Evolutionary conservation across 1,140 invertebrate species (phyloP).

Genomic region (Pollicipes pollicipes): DNA sequence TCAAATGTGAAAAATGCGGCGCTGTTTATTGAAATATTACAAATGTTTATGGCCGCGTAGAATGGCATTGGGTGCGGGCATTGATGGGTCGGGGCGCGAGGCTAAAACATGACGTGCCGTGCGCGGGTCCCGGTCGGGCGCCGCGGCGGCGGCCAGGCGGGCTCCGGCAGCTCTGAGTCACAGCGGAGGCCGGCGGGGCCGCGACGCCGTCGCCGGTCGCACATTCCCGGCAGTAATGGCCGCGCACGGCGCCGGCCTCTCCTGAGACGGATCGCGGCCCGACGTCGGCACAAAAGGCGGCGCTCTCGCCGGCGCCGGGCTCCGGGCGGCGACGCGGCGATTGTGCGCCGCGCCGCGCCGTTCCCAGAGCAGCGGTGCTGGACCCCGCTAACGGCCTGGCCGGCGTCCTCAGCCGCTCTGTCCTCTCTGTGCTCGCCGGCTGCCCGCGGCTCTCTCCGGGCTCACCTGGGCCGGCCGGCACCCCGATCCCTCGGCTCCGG

Average conservation of each 20-base stretch:
- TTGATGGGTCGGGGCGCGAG: not conserved
- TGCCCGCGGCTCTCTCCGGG: no score
- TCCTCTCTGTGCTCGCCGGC: not conserved
- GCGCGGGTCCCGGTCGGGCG: no score
- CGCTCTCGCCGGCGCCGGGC: no score
- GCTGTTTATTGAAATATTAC: not conserved
- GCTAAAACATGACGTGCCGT: not conserved
- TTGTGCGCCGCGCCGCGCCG: no score
- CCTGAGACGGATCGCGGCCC: not conserved
- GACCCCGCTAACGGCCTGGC: not conserved
- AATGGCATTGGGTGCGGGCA: not conserved
- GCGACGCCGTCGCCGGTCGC: no score
- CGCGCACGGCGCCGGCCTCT: not conserved
- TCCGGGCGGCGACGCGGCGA: no score
- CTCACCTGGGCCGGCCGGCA: not conserved
- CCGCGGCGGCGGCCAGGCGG: no score
- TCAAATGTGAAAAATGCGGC: not conserved
- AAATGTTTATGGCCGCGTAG: slow-evolving; percentile 1
- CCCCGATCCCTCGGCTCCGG: no score
- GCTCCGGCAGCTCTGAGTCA: no score
- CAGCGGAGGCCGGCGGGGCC: no score
- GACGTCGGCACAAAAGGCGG: not conserved
- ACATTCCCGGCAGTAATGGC: no score
- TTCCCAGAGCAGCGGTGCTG: not conserved
- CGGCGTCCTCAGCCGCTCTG: not conserved